phyloP scores from a whole-genome alignment of 1,140 invertebrate species.

The Magallana gigas region DNA sequence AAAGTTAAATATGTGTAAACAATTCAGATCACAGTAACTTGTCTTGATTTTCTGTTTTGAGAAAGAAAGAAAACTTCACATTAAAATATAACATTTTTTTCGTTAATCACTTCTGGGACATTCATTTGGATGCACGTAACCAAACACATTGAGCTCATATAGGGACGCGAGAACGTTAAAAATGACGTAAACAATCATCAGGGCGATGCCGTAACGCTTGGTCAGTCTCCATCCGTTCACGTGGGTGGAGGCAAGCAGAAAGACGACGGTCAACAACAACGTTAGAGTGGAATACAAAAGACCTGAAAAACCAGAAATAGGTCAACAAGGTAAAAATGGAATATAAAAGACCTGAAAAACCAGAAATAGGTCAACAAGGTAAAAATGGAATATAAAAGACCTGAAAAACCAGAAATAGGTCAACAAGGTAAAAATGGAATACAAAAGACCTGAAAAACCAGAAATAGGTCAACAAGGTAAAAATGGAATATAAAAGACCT shows the following conservation, averaged over 20 bases:
- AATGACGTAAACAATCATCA: slow-evolving; percentile 73
- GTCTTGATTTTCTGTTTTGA: background rate
- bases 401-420: slow-evolving; percentile 54
- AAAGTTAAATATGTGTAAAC: background rate
- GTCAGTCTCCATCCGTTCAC: slow-evolving; percentile 76
- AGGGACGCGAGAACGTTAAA: slow-evolving; percentile 73
- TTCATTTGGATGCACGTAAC: slow-evolving; percentile 75
- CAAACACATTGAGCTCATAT: slow-evolving; percentile 78
- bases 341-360: slow-evolving; percentile 59
- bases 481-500: slow-evolving; percentile 59
- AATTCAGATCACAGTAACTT: background rate
- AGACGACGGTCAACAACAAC: slow-evolving; percentile 73
- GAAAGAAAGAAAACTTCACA: background rate
- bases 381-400: slow-evolving; percentile 75
- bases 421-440: background rate
- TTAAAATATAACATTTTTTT: background rate
- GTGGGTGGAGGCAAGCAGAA: slow-evolving; percentile 72
- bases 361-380: slow-evolving; percentile 61
- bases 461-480: background rate
- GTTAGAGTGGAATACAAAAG: slow-evolving; percentile 74
- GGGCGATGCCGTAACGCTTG: slow-evolving; percentile 70
- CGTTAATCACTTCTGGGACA: slow-evolving; percentile 55
- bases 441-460: slow-evolving; percentile 57
- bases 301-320: slow-evolving; percentile 62
- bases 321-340: background rate